These are phyloP conservation scores for Ecdyonurus torrentis DNA, from an alignment of 2,888 invertebrate species.

Conservation along the genomic window DNA sequence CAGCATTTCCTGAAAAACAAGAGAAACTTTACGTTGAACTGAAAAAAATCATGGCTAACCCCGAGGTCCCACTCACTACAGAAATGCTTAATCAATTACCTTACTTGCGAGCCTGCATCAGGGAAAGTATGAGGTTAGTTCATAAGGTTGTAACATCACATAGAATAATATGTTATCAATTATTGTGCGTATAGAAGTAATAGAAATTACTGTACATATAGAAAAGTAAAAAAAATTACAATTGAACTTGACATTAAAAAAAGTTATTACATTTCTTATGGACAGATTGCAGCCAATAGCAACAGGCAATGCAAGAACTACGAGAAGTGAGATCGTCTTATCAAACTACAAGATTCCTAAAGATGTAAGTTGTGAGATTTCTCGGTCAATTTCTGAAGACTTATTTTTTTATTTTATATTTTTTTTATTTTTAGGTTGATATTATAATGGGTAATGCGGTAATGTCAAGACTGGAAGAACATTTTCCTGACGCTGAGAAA, in stretches of 20 bases:
- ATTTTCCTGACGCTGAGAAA: slow-evolving; percentile 36
- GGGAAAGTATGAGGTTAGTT: slow-evolving; percentile 52
- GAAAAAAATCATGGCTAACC: slow-evolving; percentile 33
- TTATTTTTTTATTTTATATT: too few species aligned
- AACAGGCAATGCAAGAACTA: not conserved
- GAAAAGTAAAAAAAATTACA: too few species aligned
- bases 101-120: slow-evolving; percentile 38
- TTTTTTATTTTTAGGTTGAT: slow-evolving; percentile 17
- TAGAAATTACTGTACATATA: too few species aligned
- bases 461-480: slow-evolving; percentile 21
- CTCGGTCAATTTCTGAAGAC: too few species aligned
- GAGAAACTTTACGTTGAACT: slow-evolving; percentile 39
- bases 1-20: slow-evolving; percentile 51
- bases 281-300: not conserved
- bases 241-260: too few species aligned
- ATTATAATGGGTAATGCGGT: slow-evolving; percentile 20
- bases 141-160: too few species aligned
- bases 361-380: not conserved
- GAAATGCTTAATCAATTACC: slow-evolving; percentile 27
- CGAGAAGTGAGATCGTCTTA: not conserved
- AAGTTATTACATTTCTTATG: too few species aligned
- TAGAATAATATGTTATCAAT: too few species aligned
- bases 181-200: too few species aligned
- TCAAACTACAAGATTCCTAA: not conserved
- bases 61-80: slow-evolving; percentile 33